Evolutionary conservation across 2,888 invertebrate genomes (phyloP).

Genomic region (Ferrisia virgata): DNA sequence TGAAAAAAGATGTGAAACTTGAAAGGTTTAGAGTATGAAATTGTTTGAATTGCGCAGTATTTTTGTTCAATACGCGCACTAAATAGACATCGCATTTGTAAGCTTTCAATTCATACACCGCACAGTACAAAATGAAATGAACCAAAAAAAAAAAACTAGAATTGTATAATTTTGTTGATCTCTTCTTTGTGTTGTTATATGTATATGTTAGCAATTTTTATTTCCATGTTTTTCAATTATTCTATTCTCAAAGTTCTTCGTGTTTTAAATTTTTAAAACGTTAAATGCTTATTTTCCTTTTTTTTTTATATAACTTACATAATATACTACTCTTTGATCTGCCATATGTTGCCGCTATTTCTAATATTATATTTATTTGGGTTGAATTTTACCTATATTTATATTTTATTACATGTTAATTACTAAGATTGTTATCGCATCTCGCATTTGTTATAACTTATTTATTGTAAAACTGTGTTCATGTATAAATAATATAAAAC

Average conservation of each 20-base stretch:
- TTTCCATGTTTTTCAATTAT: not conserved
- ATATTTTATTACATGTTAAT: conserved; percentile 44
- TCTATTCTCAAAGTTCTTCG: not conserved
- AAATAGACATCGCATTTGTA: too few relatives aligned
- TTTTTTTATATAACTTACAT: not conserved
- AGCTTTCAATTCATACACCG: too few relatives aligned
- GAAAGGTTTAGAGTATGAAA: too few relatives aligned
- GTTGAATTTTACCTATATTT: conserved; percentile 38
- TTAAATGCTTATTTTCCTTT: not conserved
- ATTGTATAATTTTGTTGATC: not conserved
- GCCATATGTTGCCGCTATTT: conserved; percentile 18
- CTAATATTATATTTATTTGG: not conserved
- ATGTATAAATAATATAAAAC: conserved; percentile 39
- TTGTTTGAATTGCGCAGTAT: too few relatives aligned
- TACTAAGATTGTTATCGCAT: conserved; percentile 45
- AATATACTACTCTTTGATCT: conserved; percentile 2
- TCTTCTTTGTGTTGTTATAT: not conserved
- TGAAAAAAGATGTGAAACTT: too few relatives aligned
- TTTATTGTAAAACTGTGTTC: conserved; percentile 44
- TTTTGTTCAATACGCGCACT: too few relatives aligned
- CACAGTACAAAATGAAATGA: not conserved
- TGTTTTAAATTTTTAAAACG: not conserved
- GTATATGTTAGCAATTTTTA: not conserved
- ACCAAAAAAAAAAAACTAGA: not conserved
- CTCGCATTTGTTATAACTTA: conserved; percentile 45